Base-by-base conservation (phyloP, 2,888 invertebrate genomes). In the Cybosia mesomella region DNA sequence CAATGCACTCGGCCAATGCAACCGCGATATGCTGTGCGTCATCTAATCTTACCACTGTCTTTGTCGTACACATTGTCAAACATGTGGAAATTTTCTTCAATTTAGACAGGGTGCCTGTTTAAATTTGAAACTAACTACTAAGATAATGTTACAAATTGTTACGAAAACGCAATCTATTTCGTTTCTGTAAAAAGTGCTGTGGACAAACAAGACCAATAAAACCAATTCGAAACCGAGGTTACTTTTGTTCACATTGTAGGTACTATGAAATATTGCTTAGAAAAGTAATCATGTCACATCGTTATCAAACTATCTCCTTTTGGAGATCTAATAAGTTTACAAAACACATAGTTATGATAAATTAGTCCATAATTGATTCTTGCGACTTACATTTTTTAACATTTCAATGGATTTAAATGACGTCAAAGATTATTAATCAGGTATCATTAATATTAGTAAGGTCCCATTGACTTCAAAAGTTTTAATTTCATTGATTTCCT, bases 1-100 rank as follows among this genome's bases (percentile, higher is more conserved):
- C 91, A 91, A 84, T 85, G 91, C 89, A 90, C 91, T 89, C 80
- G 60, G 67, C 77, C 77, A 82, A 80, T 82, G 85, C 86, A 87
- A 76, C 66, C 79, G 74, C 76, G 68, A 58, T 68, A 24, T 54
- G 69, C 73, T 81, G 82, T 85, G 84, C 88, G 89, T 91, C 91
- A 91, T 83, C 74, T 76, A 70, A 91, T 82, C 74, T 77, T 68
- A 74, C 70, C 66, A 76, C 74, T 13, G 67, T 66, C 68, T n/a
- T 28, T 43, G 49, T n/a, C 53, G 39, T 58, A 53, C 28, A 49
- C 24, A 54, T 36, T 69, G 70, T 69, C 73, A 73, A 65, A 76
- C 70, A 76, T 74, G 80, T 79, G 76, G 70, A 75, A 74, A 83
- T 66, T 78, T 74, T 71, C 68, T 80, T 61, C 76, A 77, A 83